phyloP scores from a whole-genome alignment of 2,113 vertebrate genomes.

The Petromus typicus region DNA sequence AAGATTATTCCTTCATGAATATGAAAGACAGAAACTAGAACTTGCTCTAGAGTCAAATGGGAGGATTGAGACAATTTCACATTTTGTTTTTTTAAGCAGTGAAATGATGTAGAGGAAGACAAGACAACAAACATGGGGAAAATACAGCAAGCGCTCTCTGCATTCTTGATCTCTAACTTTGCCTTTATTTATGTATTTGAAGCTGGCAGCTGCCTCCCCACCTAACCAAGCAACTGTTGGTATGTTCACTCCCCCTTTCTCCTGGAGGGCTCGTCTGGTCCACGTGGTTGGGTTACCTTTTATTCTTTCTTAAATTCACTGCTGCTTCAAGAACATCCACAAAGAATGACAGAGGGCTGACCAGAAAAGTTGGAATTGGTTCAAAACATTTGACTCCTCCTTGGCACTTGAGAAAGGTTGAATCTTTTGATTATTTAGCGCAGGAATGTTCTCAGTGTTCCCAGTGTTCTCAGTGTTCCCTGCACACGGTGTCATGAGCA shows the following conservation, averaged over 20 bases:
- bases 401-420: constrained; percentile 76
- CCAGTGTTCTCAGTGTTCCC: constrained; percentile 70
- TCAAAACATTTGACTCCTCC: constrained; percentile 79
- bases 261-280: constrained; percentile 43
- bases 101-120: constrained; percentile 38
- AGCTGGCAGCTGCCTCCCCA: constrained; percentile 71
- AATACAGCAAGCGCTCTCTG: constrained; percentile 1
- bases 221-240: constrained; percentile 71
- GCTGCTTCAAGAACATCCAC: constrained; percentile 74
- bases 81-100: neutral
- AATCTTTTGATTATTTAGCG: constrained; percentile 63
- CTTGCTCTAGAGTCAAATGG: neutral
- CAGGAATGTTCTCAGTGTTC: constrained; percentile 41
- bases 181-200: constrained; percentile 66
- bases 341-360: constrained; percentile 68
- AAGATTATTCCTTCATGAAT: neutral
- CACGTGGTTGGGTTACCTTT: neutral
- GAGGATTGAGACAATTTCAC: neutral
- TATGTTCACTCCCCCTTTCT: constrained; percentile 48
- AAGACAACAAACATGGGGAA: neutral
- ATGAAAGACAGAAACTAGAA: neutral
- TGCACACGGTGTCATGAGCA: constrained; percentile 75
- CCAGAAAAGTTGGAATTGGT: constrained; percentile 70
- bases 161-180: constrained; percentile 60
- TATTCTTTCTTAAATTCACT: neutral